Conservation (phyloP, 1,140 invertebrate genomes). For the Brachionus manjavacas region DNA sequence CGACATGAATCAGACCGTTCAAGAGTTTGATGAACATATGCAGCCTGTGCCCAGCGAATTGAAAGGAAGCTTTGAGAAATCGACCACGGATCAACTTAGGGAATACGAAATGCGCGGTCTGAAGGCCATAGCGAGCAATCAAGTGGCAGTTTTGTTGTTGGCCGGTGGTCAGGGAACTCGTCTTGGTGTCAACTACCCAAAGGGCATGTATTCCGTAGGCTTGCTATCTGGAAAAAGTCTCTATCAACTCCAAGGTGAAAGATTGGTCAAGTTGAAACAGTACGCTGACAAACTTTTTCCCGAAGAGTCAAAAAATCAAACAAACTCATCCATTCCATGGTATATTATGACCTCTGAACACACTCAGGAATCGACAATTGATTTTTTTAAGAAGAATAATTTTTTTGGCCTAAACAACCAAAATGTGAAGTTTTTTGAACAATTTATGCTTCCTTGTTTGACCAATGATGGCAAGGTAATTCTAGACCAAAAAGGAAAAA, state of each 20-base stretch:
- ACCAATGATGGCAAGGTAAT: constrained; percentile 89
- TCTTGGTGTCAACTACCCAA: constrained; percentile 85
- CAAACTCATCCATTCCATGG: constrained; percentile 51
- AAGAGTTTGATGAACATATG: constrained; percentile 31
- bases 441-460: constrained; percentile 86
- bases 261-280: constrained; percentile 72
- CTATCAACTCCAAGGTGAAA: constrained; percentile 89
- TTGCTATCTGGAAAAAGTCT: constrained; percentile 82
- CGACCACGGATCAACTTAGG: not conserved
- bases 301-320: not conserved
- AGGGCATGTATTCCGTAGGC: constrained; percentile 92
- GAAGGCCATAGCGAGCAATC: constrained; percentile 68
- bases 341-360: constrained; percentile 97
- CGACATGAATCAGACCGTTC: not conserved
- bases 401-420: constrained; percentile 81
- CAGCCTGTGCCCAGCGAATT: constrained; percentile 27
- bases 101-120: constrained; percentile 58
- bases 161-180: constrained; percentile 81
- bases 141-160: constrained; percentile 77
- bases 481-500: constrained; percentile 67
- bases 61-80: not conserved
- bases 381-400: constrained; percentile 74
- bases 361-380: constrained; percentile 75
- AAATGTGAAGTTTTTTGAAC: constrained; percentile 82
- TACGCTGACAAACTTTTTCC: constrained; percentile 59